Conservation (phyloP, 2,797 vertebrate species). For the Decapterus maruadsi region DNA sequence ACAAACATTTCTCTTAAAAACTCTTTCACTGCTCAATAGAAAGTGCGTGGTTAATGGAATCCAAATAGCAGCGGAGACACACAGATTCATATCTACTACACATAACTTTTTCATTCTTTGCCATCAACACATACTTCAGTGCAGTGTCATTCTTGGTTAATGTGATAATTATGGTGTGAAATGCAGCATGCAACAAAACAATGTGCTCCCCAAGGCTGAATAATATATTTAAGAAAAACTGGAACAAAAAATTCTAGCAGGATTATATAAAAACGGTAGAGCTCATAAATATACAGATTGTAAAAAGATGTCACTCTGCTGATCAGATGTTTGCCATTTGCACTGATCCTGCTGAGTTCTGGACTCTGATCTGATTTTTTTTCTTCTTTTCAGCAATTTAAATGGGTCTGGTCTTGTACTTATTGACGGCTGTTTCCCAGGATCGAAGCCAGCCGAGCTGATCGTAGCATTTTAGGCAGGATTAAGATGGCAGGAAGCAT, state of each 20-base stretch:
- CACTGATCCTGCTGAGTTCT: not conserved
- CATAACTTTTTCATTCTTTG: not conserved
- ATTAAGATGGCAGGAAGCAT: not conserved
- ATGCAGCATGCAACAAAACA: conserved; percentile 30
- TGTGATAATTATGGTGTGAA: conserved; percentile 41
- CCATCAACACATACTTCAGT: not conserved
- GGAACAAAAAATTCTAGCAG: not conserved
- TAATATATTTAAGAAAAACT: conserved; percentile 7
- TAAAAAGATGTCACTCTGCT: not conserved
- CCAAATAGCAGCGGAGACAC: conserved; percentile 36
- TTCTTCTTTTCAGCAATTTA: no score
- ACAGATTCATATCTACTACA: conserved; percentile 46
- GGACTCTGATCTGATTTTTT: not conserved
- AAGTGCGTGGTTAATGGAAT: conserved; percentile 31
- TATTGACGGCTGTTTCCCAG: no score
- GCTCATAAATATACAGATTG: not conserved
- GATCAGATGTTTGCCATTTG: not conserved
- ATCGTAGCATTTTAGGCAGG: not conserved
- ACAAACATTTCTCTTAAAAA: conserved; percentile 77
- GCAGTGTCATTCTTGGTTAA: conserved; percentile 38
- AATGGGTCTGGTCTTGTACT: not conserved
- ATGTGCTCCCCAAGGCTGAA: not conserved
- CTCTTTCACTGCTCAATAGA: conserved; percentile 52
- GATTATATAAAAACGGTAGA: not conserved
- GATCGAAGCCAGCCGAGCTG: not conserved